phyloP scores from a whole-genome alignment of 2,888 invertebrate species.

The Meloe dianella region DNA sequence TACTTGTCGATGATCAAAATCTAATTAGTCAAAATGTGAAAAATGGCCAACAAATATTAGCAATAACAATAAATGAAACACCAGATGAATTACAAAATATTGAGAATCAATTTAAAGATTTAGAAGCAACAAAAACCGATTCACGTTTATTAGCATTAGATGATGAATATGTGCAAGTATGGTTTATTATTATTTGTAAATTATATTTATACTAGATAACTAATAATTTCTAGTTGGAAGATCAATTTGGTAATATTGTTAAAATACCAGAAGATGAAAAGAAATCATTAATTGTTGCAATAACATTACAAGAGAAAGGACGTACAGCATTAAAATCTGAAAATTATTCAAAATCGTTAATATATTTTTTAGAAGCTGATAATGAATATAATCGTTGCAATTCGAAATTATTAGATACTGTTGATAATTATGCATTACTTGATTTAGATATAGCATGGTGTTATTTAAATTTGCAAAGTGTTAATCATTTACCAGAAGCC shows the following conservation, averaged over 20 bases:
- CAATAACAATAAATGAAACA: constrained; percentile 60
- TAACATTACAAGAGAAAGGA: constrained; percentile 83
- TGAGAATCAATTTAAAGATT: constrained; percentile 52
- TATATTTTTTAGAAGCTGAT: constrained; percentile 80
- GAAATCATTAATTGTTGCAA: constrained; percentile 73
- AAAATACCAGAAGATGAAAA: constrained; percentile 73
- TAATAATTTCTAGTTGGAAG: constrained; percentile 66
- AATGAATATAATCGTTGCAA: constrained; percentile 72
- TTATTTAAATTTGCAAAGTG: constrained; percentile 76
- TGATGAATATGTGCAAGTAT: constrained; percentile 66
- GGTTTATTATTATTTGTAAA: constrained; percentile 13
- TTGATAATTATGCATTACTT: constrained; percentile 83
- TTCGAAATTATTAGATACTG: constrained; percentile 69
- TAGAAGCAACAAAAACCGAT: constrained; percentile 57
- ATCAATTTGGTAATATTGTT: constrained; percentile 78
- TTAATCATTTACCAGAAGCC: constrained; percentile 76
- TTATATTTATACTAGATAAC: constrained; percentile 20
- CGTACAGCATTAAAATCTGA: constrained; percentile 69
- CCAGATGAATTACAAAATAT: constrained; percentile 52
- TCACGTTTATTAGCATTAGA: constrained; percentile 60
- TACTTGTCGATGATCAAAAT: constrained; percentile 63
- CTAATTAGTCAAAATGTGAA: constrained; percentile 68
- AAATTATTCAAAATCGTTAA: constrained; percentile 73
- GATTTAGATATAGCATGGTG: constrained; percentile 91
- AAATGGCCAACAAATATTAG: constrained; percentile 74